Evolutionary conservation across 2,113 vertebrate genomes (phyloP).

Genomic region (Hyla sarda): DNA sequence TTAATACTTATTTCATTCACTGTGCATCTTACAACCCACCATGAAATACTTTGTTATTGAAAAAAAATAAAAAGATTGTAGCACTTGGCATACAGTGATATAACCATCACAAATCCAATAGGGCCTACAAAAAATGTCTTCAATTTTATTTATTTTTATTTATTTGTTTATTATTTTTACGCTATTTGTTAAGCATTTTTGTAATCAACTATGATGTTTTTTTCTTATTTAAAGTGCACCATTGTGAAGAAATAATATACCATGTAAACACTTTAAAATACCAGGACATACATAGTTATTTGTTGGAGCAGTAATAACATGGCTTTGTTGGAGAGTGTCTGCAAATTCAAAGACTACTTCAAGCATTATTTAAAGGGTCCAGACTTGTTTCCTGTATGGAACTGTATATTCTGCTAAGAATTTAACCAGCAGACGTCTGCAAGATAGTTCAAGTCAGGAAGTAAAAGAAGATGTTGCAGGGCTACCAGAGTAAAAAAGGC

Average conservation of each 20-base stretch:
- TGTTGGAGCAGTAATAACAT: background rate
- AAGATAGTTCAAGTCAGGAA: conserved; percentile 40
- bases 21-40: too few species aligned
- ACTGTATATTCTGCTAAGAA: conserved; percentile 29
- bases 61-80: too few species aligned
- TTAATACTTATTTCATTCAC: too few species aligned
- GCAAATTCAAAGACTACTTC: background rate
- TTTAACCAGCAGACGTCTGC: conserved; percentile 26
- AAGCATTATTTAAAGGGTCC: conserved; percentile 6
- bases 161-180: too few species aligned
- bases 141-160: too few species aligned
- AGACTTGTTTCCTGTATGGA: conserved; percentile 32
- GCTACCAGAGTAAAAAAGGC: background rate
- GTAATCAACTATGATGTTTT: too few species aligned
- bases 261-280: background rate
- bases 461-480: conserved; percentile 2
- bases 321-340: background rate
- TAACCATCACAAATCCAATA: too few species aligned
- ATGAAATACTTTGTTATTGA: too few species aligned
- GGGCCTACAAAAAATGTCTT: too few species aligned
- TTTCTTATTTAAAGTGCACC: too few species aligned
- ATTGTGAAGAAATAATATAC: background rate
- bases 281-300: background rate
- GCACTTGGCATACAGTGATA: too few species aligned
- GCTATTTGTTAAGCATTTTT: too few species aligned